Base-by-base conservation (phyloP, 2,797 vertebrate species). In the Neosalanx taihuensis region DNA sequence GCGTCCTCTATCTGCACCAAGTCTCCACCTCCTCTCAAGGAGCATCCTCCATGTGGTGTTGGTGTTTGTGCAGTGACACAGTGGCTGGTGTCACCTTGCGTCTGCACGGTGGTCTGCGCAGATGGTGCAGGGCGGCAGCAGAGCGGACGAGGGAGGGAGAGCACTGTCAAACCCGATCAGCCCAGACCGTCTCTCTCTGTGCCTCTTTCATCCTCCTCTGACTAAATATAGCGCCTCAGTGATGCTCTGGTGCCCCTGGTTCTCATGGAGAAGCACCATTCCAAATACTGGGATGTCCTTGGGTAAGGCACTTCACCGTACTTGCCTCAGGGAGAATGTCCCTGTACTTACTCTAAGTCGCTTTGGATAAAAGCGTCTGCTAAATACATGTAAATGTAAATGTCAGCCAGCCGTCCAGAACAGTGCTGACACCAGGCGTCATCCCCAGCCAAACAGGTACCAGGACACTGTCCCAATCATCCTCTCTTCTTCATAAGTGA, bases 121-220 rank as follows among this genome's bases (percentile, higher is more conserved):
- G 31, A 77, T 79, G 79, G 70, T 51, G 61, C 67, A 2, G 72
- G 78, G 80, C 63, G 67, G 77, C 82, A 76, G 73, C 9, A 62
- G 60, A 29, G 57, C 78, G 64, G 64, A 26, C 23, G 78, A 74
- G 78, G 73, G 75, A 69, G 73, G 81, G 73, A 84, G 79, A 65
- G 64, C 80, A 72, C 87, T 92, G 91, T 91, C 91, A 89, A 71
- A 75, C 74, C 77, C 46, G 64, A 90, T 92, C 89, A 90, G 85
- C 81, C 74, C 18, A 79, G 51, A 85, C 75, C 59, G 78, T 86
- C 78, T 83, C 76, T 78, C 67, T 78, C 67, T 49, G 71, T 81
- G 80, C 85, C 84, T 87, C 85, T 63, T 80, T 73, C 76, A 69
- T 80, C 72, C 83, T 85, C 84, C 83, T 81, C 88, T 73, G 74